Percentiles rank a stretch among this genome's conserved stretches.
phyloP scores from a whole-genome alignment of 2,113 vertebrate species.

The Syngnathus floridae region DNA sequence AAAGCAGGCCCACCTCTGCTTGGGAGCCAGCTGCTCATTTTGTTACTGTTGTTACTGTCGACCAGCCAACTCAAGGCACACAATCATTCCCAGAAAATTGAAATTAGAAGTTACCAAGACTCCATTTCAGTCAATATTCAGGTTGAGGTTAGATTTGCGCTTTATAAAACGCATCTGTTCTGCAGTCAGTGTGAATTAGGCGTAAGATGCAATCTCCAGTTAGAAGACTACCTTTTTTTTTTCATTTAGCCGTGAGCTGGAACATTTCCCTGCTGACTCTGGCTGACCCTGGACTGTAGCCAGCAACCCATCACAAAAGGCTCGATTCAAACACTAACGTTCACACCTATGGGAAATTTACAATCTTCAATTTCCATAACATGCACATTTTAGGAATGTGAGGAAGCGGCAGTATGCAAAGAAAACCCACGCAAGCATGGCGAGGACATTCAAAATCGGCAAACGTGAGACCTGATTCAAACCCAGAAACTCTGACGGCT shows the following conservation, averaged over 20 bases:
- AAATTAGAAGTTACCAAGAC: not conserved
- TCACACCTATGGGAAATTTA: not conserved
- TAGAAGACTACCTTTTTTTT: constrained; percentile 20
- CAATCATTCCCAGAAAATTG: not conserved
- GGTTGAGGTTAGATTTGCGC: too few species aligned
- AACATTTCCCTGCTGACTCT: not conserved
- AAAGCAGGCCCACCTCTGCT: not conserved
- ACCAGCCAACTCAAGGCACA: not conserved
- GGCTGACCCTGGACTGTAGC: not conserved
- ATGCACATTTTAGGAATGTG: not conserved
- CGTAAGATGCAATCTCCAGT: too few species aligned
- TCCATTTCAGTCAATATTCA: too few species aligned
- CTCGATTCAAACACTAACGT: not conserved
- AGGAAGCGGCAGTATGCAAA: not conserved
- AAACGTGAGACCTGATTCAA: not conserved
- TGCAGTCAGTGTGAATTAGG: too few species aligned
- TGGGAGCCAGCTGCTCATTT: not conserved
- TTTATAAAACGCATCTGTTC: too few species aligned
- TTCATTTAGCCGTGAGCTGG: too few species aligned
- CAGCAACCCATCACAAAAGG: not conserved
- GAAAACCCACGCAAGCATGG: not conserved
- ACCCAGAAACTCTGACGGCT: not conserved
- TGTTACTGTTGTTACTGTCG: not conserved
- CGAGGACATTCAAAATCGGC: not conserved
- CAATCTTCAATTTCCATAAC: not conserved